Evolutionary conservation across 2,888 invertebrate species (phyloP).

Genomic region (Tupiocoris notatus): DNA sequence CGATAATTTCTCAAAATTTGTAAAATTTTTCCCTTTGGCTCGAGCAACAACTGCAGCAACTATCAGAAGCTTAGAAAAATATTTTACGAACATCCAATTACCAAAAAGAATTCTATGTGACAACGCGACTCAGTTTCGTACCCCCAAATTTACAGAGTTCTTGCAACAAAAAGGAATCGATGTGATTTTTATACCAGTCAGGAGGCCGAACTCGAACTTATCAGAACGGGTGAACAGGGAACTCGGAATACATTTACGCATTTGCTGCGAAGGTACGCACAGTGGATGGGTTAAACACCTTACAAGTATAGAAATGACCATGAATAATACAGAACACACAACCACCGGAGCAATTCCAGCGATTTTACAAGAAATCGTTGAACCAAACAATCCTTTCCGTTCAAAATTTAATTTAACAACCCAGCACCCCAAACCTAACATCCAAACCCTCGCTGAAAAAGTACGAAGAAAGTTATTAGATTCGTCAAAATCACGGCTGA

Average conservation of each 20-base stretch:
- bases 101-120: neutral
- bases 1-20: slow-evolving; percentile 15
- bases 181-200: neutral
- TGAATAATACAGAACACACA: neutral
- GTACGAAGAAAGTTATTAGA: neutral
- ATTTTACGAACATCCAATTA: neutral
- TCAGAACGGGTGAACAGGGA: neutral
- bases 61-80: neutral
- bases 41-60: neutral
- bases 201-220: neutral
- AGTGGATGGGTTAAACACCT: neutral
- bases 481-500: neutral
- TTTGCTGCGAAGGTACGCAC: neutral
- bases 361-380: neutral
- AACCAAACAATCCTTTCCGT: neutral
- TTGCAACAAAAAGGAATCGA: neutral
- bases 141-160: neutral
- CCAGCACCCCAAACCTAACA: neutral
- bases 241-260: neutral
- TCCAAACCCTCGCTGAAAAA: neutral
- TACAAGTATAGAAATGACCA: neutral
- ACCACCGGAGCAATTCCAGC: neutral
- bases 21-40: neutral
- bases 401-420: neutral
- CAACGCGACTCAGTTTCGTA: neutral